Evolutionary conservation across 2,113 vertebrate genomes (phyloP), one percentile per base, ranked within the genome.

Genomic region (Oreocharis arfaki): DNA sequence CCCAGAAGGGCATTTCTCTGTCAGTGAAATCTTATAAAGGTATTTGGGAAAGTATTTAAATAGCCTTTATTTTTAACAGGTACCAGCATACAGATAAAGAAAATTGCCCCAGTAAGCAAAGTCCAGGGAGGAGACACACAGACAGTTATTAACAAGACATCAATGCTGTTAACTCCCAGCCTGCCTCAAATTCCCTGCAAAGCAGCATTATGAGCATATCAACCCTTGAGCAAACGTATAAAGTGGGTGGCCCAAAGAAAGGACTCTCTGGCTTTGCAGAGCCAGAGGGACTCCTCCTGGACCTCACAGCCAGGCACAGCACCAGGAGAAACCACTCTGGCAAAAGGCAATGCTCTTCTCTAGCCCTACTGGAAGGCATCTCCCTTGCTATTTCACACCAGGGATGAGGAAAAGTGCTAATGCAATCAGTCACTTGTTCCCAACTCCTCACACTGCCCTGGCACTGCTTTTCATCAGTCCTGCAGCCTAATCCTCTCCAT

Each of bases 401-500:
- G 19, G 8, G 37, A 76, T 35, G 30, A 78, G 35, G 64, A 59
- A 92, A 18, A 67, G 76, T 27, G 18, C 33, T 33, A 47, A 87
- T 1, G 6, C 59, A 53, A 70, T 32, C 61, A 13, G 20, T 41
- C 4, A 4, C 33, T 70, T 75, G 10, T 35, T 93, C 42, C 35
- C 32, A 74, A 8, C 11, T 30, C 41, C 42, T 44, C 39, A 57
- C 26, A 16, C 16, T 33, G n/a, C 5, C 6, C 57, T 37, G 27
- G 80, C 64, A 60, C 6, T 44, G 39, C 39, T 61, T 33, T 67
- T 30, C 8, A 1, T n/a, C 44, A 47, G 49, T 60, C 50, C 46
- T n/a, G 55, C 7, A 65, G 63, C 9, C n/a, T 33, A 3, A 81
- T 6, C 0, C 0, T 47, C 65, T 71, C 47, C 27, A 44, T 0